Base-by-base conservation (phyloP, 2,888 invertebrate genomes). In the Drosophila villosipedis region DNA sequence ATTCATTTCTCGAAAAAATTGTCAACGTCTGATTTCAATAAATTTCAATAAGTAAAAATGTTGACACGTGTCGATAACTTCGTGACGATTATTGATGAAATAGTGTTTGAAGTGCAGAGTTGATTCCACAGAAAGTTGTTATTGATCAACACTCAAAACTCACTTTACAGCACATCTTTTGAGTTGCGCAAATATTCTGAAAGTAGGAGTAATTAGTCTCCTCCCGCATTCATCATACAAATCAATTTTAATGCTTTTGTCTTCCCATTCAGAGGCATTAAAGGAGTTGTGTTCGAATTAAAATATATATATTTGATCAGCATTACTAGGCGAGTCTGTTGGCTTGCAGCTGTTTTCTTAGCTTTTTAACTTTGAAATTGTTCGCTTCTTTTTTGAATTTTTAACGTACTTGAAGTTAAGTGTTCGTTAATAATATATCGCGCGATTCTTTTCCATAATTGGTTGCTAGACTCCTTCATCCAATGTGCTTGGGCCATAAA, bases 111-210 rank as follows among this genome's bases (percentile, higher is more conserved):
- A 4, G 14, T 47, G 22, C 22, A 22, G 47, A 7, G 47, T 9
- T 25, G n/a, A 12, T 22, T n/a, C 0, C 9, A 1, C 33, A 33
- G 14, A 35, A 35, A 16, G 2, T 16, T 16, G 0, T 35, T 35
- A 22, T 43, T 47, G 35, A 25, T 5, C 4, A 39, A 31, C 12
- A 39, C 62, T 58, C 28, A 10, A 19, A 31, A 9, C 31, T 50
- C 25, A n/a, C 16, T 47, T 39, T 47, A 22, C 66, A 66, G 5
- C 61, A 66, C 61, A 37, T 14, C 10, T 35, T 31, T 22, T 9
- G 5, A 55, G 3, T 2, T 43, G 12, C 33, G 4, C 12, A 14
- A 31, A 31, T 31, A 31, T 31, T 31, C 9, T 31, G 31, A 14
- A 6, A 6, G 16, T 37, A 6, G 37, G 37, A 6, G 5, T 16